Evolutionary conservation across 2,113 vertebrate species (phyloP).

Genomic region (Nyctereutes procyonoides): DNA sequence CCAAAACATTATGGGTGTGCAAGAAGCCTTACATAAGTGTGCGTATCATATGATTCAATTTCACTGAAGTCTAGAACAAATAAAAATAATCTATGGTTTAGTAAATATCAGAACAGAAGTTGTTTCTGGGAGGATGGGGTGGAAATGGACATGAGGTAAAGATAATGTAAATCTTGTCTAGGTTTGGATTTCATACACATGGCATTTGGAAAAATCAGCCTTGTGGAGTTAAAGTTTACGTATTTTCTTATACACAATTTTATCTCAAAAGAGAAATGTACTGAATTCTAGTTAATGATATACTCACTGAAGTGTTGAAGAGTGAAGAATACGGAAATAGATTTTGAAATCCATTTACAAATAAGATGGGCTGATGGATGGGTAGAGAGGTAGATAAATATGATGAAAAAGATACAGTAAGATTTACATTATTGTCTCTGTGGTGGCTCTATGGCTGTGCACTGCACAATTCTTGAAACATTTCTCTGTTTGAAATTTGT

Average conservation of each 20-base stretch:
- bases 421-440: background rate
- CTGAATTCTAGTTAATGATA: background rate
- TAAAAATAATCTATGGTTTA: background rate
- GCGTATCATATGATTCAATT: background rate
- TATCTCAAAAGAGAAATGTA: background rate
- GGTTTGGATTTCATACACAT: background rate
- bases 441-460: background rate
- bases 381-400: background rate
- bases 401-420: background rate
- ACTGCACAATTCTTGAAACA: background rate
- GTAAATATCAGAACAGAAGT: slow-evolving; percentile 21
- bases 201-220: background rate
- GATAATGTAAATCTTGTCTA: background rate
- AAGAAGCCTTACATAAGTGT: background rate
- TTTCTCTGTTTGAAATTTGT: background rate
- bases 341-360: slow-evolving; percentile 39
- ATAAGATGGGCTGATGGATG: background rate
- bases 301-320: background rate
- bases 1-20: background rate
- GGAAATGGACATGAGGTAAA: background rate
- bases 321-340: background rate
- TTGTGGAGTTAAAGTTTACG: background rate
- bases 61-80: background rate
- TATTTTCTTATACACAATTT: slow-evolving; percentile 12
- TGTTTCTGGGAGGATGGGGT: background rate